These are phyloP conservation scores for Solea solea DNA, from an alignment of 2,113 vertebrate species.

Conservation along the genomic window DNA sequence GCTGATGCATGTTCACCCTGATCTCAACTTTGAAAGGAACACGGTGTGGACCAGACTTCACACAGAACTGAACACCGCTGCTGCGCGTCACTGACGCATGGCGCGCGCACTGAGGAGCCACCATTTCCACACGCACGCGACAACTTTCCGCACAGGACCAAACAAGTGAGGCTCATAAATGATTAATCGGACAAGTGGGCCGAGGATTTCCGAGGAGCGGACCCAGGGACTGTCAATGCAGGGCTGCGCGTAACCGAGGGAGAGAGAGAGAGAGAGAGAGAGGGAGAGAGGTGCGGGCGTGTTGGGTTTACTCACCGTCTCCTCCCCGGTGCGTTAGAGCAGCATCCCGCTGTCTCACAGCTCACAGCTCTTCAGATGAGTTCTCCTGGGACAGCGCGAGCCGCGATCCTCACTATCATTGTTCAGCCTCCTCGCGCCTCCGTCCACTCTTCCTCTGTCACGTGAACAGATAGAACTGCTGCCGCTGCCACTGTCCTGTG, in stretches of 20 bases:
- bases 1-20: too few relatives aligned
- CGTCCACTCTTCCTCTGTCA: slow-evolving; percentile 53
- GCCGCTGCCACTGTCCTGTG: not conserved
- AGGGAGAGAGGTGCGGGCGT: not conserved
- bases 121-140: slow-evolving; percentile 40
- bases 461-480: slow-evolving; percentile 4
- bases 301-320: slow-evolving; percentile 67
- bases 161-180: slow-evolving; percentile 41
- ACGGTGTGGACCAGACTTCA: too few relatives aligned
- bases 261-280: not conserved
- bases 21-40: too few relatives aligned
- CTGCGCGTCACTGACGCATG: not conserved
- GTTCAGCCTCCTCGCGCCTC: slow-evolving; percentile 64
- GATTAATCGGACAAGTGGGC: slow-evolving; percentile 75
- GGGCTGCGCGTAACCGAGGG: not conserved
- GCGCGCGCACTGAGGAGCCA: slow-evolving; percentile 25
- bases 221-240: too few relatives aligned
- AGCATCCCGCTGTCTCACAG: slow-evolving; percentile 73
- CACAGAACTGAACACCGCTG: too few relatives aligned
- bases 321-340: slow-evolving; percentile 63
- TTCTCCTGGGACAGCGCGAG: slow-evolving; percentile 75
- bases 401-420: slow-evolving; percentile 71
- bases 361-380: slow-evolving; percentile 68
- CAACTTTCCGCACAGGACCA: slow-evolving; percentile 60
- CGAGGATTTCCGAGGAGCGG: too few relatives aligned